A percentile compares a stretch with the other conserved stretches of the same genome.
Conservation (phyloP, 2,888 invertebrate species). For the Volucella inanis region DNA sequence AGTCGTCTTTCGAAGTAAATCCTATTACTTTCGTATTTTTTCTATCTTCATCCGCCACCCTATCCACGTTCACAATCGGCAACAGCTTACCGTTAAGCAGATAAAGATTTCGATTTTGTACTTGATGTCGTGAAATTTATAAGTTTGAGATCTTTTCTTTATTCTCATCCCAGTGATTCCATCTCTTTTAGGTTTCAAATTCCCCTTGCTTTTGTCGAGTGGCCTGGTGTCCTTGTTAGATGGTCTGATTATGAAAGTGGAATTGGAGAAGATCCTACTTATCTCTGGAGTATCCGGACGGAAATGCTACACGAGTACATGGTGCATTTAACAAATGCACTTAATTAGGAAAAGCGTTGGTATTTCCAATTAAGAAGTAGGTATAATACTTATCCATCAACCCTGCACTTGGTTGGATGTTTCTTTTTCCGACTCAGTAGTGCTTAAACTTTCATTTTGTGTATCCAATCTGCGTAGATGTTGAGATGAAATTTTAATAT, state of each 20-base stretch:
- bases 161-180: slow-evolving; percentile 17
- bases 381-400: background rate
- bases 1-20: slow-evolving; percentile 59
- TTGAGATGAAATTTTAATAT: background rate
- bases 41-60: background rate
- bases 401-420: background rate
- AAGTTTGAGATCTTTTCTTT: slow-evolving; percentile 69
- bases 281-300: slow-evolving; percentile 3
- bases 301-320: slow-evolving; percentile 14
- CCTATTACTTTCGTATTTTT: slow-evolving; percentile 70
- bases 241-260: background rate
- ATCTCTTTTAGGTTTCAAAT: background rate
- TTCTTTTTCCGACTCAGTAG: background rate
- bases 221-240: background rate
- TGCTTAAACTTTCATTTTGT: too few species aligned
- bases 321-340: slow-evolving; percentile 61
- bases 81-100: slow-evolving; percentile 73
- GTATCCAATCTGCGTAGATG: too few species aligned
- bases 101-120: slow-evolving; percentile 73
- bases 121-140: slow-evolving; percentile 73
- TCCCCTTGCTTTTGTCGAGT: background rate
- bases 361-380: slow-evolving; percentile 41
- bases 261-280: slow-evolving; percentile 35
- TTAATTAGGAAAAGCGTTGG: slow-evolving; percentile 59
- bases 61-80: slow-evolving; percentile 46